Evolutionary conservation across 2,113 vertebrate species (phyloP).

Genomic region (Bufo bufo): DNA sequence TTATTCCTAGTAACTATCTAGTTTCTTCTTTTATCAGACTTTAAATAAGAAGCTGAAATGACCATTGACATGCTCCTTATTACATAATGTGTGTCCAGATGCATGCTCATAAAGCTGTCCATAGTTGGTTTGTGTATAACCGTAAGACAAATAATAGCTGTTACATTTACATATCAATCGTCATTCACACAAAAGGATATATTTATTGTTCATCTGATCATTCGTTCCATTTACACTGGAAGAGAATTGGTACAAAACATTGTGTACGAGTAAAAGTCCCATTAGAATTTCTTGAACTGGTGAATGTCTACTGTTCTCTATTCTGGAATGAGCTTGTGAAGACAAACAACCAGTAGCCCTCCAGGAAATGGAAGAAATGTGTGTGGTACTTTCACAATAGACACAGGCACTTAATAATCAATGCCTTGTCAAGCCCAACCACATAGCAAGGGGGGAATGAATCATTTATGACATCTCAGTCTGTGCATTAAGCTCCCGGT

Average conservation of each 20-base stretch:
- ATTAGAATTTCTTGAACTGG: not conserved
- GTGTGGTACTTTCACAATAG: not conserved
- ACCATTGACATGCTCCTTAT: not conserved
- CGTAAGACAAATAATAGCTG: no score
- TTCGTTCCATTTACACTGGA: not conserved
- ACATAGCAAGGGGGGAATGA: constrained; percentile 4
- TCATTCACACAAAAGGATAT: not conserved
- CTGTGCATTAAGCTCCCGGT: not conserved
- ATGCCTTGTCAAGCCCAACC: not conserved
- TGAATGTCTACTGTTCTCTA: not conserved
- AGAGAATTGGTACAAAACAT: not conserved
- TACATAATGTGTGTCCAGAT: not conserved
- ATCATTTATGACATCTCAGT: not conserved
- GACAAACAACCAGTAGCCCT: not conserved
- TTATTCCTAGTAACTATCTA: not conserved
- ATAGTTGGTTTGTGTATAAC: no score
- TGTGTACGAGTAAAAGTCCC: not conserved
- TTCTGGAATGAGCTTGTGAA: not conserved
- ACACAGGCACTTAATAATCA: not conserved
- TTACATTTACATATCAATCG: no score
- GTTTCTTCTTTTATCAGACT: not conserved
- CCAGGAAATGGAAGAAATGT: not conserved
- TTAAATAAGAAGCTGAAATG: not conserved
- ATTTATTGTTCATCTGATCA: not conserved
- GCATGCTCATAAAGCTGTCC: no score